These are phyloP conservation scores for Xylocopa sonorina DNA, from an alignment of 1,140 invertebrate genomes.

Conservation along the genomic window DNA sequence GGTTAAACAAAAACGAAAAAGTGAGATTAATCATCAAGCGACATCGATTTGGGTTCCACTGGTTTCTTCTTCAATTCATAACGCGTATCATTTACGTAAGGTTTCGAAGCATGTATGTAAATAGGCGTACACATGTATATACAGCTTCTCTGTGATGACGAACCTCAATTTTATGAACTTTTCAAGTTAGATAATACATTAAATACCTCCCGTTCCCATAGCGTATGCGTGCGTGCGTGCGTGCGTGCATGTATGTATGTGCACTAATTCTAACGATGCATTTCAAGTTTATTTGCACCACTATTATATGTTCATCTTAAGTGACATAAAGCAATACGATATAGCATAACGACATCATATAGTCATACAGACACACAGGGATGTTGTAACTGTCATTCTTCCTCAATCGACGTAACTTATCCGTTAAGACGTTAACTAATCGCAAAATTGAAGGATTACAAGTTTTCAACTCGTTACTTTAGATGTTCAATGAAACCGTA, in stretches of 20 bases:
- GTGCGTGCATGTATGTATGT: constrained; percentile 49
- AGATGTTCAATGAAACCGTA: neutral
- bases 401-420: constrained; percentile 6
- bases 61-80: neutral
- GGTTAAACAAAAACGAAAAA: constrained; percentile 13
- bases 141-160: constrained; percentile 74
- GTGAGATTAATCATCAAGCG: constrained; percentile 16
- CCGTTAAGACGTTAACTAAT: neutral
- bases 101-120: constrained; percentile 18
- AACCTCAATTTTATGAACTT: constrained; percentile 63
- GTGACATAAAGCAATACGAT: constrained; percentile 17
- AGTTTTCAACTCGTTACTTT: constrained; percentile 2
- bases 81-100: neutral
- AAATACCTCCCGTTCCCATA: constrained; percentile 57
- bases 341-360: neutral
- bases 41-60: constrained; percentile 13
- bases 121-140: constrained; percentile 38
- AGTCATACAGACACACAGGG: constrained; percentile 21
- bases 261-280: neutral
- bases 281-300: constrained; percentile 32
- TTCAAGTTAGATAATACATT: constrained; percentile 56
- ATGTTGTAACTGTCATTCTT: constrained; percentile 23
- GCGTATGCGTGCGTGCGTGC: constrained; percentile 51
- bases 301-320: constrained; percentile 19
- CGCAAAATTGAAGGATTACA: neutral